Evolutionary conservation across 2,113 vertebrate species (phyloP).

Genomic region (Centropus unirufus): DNA sequence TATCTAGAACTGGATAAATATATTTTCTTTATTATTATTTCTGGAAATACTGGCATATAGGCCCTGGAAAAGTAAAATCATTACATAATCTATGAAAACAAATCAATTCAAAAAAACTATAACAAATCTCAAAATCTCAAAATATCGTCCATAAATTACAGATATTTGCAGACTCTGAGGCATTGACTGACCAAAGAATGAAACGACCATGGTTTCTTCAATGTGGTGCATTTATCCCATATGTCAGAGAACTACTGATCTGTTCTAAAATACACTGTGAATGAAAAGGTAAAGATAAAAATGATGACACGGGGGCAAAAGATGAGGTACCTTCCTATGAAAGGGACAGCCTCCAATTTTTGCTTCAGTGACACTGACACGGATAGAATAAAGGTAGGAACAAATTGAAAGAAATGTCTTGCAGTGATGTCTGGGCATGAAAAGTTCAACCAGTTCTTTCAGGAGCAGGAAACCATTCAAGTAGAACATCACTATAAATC

Average conservation of each 20-base stretch:
- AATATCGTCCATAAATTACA: background rate
- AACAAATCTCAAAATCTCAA: background rate
- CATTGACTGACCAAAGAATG: background rate
- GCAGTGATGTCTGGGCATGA: background rate
- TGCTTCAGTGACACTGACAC: background rate
- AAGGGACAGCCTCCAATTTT: background rate
- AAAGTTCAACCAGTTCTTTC: constrained; percentile 21
- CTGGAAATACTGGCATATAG: background rate
- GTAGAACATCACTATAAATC: background rate
- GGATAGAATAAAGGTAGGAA: background rate
- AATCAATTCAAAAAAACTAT: background rate
- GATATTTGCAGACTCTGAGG: background rate
- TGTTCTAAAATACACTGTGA: background rate
- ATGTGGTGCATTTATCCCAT: background rate
- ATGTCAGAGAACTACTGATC: background rate
- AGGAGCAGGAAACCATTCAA: background rate
- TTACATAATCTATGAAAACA: background rate
- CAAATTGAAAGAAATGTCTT: background rate
- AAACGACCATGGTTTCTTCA: background rate
- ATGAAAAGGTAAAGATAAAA: background rate
- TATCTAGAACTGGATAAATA: background rate
- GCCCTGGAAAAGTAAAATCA: background rate
- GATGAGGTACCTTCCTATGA: background rate
- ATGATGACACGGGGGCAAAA: background rate
- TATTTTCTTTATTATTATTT: background rate